Evolutionary conservation across 2,797 vertebrate genomes (phyloP).

Genomic region (Neosilurus mollespiculum): DNA sequence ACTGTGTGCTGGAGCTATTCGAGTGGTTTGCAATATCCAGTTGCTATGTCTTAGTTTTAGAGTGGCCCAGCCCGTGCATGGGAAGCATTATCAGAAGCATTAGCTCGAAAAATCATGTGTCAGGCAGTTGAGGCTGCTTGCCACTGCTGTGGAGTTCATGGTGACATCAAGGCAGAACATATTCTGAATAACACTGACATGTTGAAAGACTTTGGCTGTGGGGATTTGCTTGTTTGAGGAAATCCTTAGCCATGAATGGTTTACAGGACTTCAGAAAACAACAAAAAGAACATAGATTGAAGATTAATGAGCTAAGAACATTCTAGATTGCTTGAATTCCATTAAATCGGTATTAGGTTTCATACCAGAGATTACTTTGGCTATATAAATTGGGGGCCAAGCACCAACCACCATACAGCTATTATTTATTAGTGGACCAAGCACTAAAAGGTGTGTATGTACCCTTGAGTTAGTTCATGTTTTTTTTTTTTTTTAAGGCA

Average conservation of each 20-base stretch:
- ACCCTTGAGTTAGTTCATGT: too few relatives aligned
- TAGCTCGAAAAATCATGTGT: neutral
- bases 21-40: neutral
- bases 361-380: neutral
- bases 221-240: neutral
- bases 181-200: neutral
- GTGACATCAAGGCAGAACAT: neutral
- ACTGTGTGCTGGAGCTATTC: neutral
- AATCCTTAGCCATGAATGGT: neutral
- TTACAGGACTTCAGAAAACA: neutral
- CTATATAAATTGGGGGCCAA: neutral
- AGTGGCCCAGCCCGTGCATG: neutral
- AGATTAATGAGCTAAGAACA: neutral
- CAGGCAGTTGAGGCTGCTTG: neutral
- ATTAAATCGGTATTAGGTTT: neutral
- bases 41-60: neutral
- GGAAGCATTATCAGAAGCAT: neutral
- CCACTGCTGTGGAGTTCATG: neutral
- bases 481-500: too few relatives aligned
- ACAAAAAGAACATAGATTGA: neutral
- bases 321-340: neutral
- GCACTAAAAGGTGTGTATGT: too few relatives aligned
- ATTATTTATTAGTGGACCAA: too few relatives aligned
- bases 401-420: too few relatives aligned
- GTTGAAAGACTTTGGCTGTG: constrained; percentile 5